Evolutionary conservation across 2,113 vertebrate genomes (phyloP), one percentile per base, ranked within the genome.

Genomic region (Struthidea cinerea): DNA sequence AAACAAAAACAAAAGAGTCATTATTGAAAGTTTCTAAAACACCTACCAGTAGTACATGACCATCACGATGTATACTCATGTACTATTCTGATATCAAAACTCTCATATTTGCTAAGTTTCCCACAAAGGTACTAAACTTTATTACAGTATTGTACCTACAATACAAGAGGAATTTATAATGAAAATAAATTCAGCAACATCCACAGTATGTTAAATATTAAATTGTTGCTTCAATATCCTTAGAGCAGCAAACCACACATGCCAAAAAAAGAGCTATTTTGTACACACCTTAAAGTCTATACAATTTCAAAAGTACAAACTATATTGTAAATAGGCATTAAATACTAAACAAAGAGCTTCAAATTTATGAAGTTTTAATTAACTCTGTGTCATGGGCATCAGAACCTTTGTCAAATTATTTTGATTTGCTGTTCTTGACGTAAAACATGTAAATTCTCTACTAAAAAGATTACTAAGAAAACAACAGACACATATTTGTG

Each of bases 1-100:
- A 92, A 97, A 96, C 96, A 93, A 96, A 78, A 90, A 90, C 47
- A 97, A 93, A 97, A 97, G 84, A 71, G 88, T 97, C 61, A 87
- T 96, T 97, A 97, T 93, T 97, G 22, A 89, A 92, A 86, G 87
- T 95, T 93, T 95, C 96, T 94, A 97, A 73, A 39, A 96, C 71
- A 95, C 93, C 84, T 95, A 60, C 75, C 75, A 68, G 95, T 76
- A 97, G 81, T 90, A 94, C 64, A 75, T 30, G 61, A 92, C 85
- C 75, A 60, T 73, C 46, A 90, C 2, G 33, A 77, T 8, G 23
- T 33, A 70, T 16, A 21, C 28, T 80, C 61, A 73, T 3, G 2
- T 61, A 61, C 93, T 87, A 71, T 63, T 69, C 79, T 84, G 27
- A 28, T 8, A 91, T 12, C 49, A 59, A 41, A 67, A 39, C 4